phyloP scores from a whole-genome alignment of 2,797 vertebrate species.

The Mareca penelope region DNA sequence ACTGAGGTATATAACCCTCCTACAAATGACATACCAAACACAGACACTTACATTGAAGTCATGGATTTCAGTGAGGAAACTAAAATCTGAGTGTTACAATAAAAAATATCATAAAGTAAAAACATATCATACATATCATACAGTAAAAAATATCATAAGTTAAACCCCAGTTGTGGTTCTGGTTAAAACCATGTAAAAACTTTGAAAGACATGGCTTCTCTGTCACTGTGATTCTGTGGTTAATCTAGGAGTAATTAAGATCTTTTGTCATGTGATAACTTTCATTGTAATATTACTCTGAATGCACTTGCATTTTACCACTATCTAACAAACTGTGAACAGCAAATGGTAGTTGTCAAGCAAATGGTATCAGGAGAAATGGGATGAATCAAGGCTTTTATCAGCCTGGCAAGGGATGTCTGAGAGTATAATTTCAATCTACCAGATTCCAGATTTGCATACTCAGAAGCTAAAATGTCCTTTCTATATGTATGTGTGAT shows the following conservation, averaged over 20 bases:
- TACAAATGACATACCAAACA: neutral
- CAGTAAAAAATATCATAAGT: accelerated
- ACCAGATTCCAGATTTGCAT: constrained; percentile 3
- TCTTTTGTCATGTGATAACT: neutral
- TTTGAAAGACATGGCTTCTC: neutral
- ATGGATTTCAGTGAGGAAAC: neutral
- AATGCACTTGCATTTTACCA: neutral
- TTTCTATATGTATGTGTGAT: neutral
- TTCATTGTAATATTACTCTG: neutral
- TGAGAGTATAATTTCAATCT: neutral
- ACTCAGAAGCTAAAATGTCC: neutral
- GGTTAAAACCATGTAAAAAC: neutral
- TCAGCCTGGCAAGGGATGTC: neutral
- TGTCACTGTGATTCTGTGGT: neutral
- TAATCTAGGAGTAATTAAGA: neutral
- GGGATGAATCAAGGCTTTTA: neutral
- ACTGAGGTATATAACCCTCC: neutral
- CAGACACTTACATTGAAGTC: neutral
- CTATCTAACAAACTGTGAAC: neutral
- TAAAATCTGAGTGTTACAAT: neutral
- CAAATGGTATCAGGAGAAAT: neutral
- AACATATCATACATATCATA: no score
- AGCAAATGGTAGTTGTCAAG: neutral
- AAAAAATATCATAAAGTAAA: accelerated
- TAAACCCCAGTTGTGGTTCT: neutral